phyloP scores from a whole-genome alignment of 2,888 invertebrate genomes.

The Cosmia trapezina region DNA sequence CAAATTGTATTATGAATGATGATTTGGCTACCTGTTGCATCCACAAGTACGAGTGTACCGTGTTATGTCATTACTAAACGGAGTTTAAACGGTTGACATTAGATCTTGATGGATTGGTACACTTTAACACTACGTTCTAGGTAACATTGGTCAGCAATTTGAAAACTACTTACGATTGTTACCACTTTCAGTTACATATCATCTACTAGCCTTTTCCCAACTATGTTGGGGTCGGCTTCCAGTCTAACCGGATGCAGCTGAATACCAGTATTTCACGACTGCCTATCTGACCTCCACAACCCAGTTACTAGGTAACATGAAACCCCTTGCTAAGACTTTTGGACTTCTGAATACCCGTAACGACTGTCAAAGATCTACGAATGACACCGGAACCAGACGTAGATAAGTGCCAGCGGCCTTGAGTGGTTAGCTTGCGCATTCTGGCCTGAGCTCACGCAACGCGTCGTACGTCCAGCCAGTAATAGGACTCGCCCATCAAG shows the following conservation, averaged over 20 bases:
- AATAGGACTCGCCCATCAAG: no score
- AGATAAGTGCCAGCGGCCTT: no score
- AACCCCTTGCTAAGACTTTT: no score
- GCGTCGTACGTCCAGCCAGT: no score
- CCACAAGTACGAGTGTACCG: background rate
- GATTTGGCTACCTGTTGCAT: constrained; percentile 43
- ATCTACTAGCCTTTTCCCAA: background rate
- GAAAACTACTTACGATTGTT: background rate
- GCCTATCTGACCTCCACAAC: no score
- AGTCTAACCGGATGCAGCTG: background rate
- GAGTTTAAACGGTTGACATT: constrained; percentile 11
- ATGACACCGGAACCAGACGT: no score
- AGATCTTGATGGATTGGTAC: constrained; percentile 17
- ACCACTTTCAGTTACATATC: background rate
- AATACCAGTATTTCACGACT: background rate
- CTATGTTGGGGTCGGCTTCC: background rate
- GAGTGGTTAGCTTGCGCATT: no score
- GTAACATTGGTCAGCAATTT: background rate
- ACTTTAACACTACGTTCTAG: background rate
- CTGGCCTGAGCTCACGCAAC: no score
- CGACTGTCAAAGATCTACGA: no score
- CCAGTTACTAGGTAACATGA: no score
- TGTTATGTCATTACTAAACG: constrained; percentile 21
- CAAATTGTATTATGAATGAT: constrained; percentile 32
- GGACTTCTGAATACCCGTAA: no score